Conservation (phyloP, 1,140 invertebrate species). For the Drosophila novamexicana region DNA sequence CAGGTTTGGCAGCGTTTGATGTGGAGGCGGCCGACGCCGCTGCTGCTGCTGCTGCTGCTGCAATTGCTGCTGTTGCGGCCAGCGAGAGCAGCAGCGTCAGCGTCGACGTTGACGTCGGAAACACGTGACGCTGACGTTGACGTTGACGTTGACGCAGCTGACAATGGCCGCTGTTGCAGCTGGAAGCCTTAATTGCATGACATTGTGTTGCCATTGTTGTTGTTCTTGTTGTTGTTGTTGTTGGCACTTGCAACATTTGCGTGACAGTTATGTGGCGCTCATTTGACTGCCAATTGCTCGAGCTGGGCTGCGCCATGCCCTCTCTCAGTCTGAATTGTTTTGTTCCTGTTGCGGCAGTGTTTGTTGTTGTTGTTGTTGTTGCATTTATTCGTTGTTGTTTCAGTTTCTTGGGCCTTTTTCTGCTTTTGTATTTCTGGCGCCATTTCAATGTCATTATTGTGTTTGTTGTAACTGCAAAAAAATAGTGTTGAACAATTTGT, state of each 20-base stretch:
- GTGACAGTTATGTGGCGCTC: slow-evolving; percentile 61
- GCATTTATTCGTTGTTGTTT: slow-evolving; percentile 70
- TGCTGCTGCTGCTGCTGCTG: slow-evolving; percentile 27
- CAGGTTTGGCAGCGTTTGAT: slow-evolving; percentile 50
- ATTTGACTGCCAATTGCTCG: slow-evolving; percentile 58
- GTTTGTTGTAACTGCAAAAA: slow-evolving; percentile 55
- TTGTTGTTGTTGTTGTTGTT: slow-evolving; percentile 50
- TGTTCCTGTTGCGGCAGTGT: slow-evolving; percentile 36
- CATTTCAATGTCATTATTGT: slow-evolving; percentile 82
- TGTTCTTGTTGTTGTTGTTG: slow-evolving; percentile 37
- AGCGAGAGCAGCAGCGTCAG: slow-evolving; percentile 54
- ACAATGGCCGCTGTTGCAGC: slow-evolving; percentile 21
- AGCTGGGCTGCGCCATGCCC: slow-evolving; percentile 34
- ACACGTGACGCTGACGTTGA: slow-evolving; percentile 49
- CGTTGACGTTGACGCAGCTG: slow-evolving; percentile 43
- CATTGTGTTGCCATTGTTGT: slow-evolving; percentile 59
- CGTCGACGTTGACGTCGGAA: slow-evolving; percentile 50
- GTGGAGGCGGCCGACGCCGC: slow-evolving; percentile 32
- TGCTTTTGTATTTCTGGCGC: slow-evolving; percentile 83
- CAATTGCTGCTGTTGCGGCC: slow-evolving; percentile 40
- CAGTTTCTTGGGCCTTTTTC: slow-evolving; percentile 80
- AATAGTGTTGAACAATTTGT: not conserved
- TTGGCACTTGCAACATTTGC: slow-evolving; percentile 65
- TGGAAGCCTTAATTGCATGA: slow-evolving; percentile 74
- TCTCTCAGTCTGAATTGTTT: slow-evolving; percentile 64